phyloP scores from a whole-genome alignment of 1,140 invertebrate species.

The Diploscapter pachys region DNA sequence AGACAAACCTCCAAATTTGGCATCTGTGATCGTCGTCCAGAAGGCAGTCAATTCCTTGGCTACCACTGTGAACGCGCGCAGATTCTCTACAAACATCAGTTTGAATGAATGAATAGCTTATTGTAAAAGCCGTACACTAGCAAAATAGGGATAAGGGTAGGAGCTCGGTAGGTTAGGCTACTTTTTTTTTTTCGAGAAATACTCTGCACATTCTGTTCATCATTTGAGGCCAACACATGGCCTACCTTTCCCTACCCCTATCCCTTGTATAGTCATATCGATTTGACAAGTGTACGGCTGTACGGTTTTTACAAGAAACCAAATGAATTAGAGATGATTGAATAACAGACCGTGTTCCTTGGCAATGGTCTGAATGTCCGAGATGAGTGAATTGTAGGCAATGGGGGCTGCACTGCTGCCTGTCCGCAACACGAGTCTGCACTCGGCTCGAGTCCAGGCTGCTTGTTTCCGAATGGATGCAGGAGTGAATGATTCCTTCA shows the following conservation, averaged over 20 bases:
- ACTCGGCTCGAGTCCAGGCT: constrained; percentile 20
- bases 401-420: constrained; percentile 5
- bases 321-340: too few species aligned
- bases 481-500: constrained; percentile 7
- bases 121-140: too few species aligned
- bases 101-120: too few species aligned
- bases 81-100: constrained; percentile 14
- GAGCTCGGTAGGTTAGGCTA: too few species aligned
- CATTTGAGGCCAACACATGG: too few species aligned
- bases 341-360: constrained; percentile 19
- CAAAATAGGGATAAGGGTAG: too few species aligned
- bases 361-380: constrained; percentile 28
- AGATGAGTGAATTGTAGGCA: constrained; percentile 29
- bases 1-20: constrained; percentile 22
- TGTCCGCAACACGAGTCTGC: constrained; percentile 11
- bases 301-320: too few species aligned
- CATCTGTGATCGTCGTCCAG: constrained; percentile 30
- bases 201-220: too few species aligned
- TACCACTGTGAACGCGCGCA: constrained; percentile 23
- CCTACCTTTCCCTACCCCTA: too few species aligned
- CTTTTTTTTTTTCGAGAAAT: too few species aligned
- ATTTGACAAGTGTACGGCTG: too few species aligned
- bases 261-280: too few species aligned
- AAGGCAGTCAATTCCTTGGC: constrained; percentile 26
- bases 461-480: constrained; percentile 20